Base-by-base conservation (phyloP, 2,888 invertebrate species). In the Sturmia bella region DNA sequence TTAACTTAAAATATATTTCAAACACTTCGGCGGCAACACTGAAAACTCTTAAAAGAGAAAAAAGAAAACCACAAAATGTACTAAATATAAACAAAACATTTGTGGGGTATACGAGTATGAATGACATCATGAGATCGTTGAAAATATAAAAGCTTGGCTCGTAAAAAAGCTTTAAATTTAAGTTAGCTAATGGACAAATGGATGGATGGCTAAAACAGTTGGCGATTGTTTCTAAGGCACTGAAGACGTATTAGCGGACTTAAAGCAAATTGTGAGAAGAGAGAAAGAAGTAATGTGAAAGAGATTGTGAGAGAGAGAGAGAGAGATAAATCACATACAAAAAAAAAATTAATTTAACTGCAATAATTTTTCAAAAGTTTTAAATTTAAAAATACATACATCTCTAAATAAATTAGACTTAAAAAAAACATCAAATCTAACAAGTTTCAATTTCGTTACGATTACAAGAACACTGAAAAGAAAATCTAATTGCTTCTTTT, bases 71-170 rank as follows among this genome's bases (percentile, higher is more conserved):
- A n/a, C n/a, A n/a, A n/a, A n/a, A n/a, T n/a, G n/a, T n/a, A n/a
- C n/a, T n/a, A n/a, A n/a, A n/a, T n/a, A n/a, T n/a, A 21, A 12
- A 27, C 27, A 74, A 57, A 56, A 21, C n/a, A n/a, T n/a, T 11
- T 21, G 6, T 13, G 1, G 24, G 15, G 6, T 27, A 27, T 27
- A 27, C 6, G 27, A 3, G 32, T 41, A 12, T 27, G 57, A 19
- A 76, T 72, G 81, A 77, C 69, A 74, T 77, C 77, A 69, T 81
- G 73, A 69, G 52, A 59, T 74, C n/a, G 11, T 24, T 48, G 27
- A 37, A 27, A 48, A 63, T 63, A 57, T 64, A 45, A 74, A 75
- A 83, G 79, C 79, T 75, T 27, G 70, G 39, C 68, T 75, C 45
- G 21, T 41, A 68, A 50, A 68, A 72, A 82, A 78, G 83, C 83